Evolutionary conservation across 1,140 invertebrate species (phyloP).

Genomic region (Ceratoteleas bidentatus): DNA sequence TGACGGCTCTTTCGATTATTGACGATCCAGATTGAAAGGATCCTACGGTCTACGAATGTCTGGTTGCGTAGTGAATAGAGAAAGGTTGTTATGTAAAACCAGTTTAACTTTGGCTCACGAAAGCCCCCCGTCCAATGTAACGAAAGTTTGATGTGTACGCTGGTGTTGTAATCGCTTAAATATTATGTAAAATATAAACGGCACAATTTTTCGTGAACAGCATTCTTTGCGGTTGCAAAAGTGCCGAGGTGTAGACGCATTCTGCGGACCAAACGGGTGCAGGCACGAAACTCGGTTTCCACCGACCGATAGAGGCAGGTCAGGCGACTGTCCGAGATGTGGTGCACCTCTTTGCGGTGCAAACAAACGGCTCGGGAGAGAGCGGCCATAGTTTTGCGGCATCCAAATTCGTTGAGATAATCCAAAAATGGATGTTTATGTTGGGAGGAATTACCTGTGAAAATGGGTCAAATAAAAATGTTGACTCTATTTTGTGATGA

Average conservation of each 20-base stretch:
- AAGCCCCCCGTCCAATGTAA: slow-evolving; percentile 52
- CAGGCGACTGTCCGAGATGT: slow-evolving; percentile 31
- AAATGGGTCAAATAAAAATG: too few relatives aligned
- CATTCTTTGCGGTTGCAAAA: slow-evolving; percentile 52
- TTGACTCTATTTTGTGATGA: too few relatives aligned
- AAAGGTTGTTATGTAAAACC: slow-evolving; percentile 61
- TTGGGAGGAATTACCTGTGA: too few relatives aligned
- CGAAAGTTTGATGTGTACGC: slow-evolving; percentile 61
- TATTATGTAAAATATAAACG: slow-evolving; percentile 62
- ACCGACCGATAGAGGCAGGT: slow-evolving; percentile 35
- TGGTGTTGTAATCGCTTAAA: slow-evolving; percentile 56
- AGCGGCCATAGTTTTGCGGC: too few relatives aligned
- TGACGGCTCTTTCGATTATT: slow-evolving; percentile 58
- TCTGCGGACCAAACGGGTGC: slow-evolving; percentile 20
- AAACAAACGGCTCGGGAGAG: too few relatives aligned
- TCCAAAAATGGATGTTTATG: too few relatives aligned
- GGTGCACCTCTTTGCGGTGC: slow-evolving; percentile 16
- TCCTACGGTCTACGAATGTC: slow-evolving; percentile 54
- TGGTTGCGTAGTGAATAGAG: slow-evolving; percentile 59
- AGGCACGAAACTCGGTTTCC: slow-evolving; percentile 35
- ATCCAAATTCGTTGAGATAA: too few relatives aligned
- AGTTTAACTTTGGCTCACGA: slow-evolving; percentile 64
- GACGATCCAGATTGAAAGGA: slow-evolving; percentile 62
- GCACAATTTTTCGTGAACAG: slow-evolving; percentile 40
- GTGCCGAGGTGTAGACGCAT: slow-evolving; percentile 36